Percentiles rank a stretch among this genome's conserved stretches.
Evolutionary conservation across 2,888 invertebrate species (phyloP).

Genomic region (Alloplasta piceator): DNA sequence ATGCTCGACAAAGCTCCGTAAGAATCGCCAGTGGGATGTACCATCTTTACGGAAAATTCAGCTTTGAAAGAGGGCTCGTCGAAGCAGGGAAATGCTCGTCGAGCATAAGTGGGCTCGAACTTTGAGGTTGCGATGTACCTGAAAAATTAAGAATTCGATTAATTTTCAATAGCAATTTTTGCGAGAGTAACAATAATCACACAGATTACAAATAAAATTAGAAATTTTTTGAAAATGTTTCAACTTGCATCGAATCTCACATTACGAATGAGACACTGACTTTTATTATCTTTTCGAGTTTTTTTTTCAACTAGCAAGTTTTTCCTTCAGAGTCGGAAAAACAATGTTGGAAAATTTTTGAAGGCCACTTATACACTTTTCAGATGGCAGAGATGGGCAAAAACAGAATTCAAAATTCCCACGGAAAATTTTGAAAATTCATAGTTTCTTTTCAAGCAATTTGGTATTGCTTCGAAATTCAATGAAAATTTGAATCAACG

Average conservation of each 20-base stretch:
- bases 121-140: constrained; percentile 95
- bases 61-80: constrained; percentile 97
- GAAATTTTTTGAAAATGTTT: not conserved
- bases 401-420: no score
- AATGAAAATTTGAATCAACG: no score
- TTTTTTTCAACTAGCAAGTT: no score
- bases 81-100: constrained; percentile 97
- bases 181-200: constrained; percentile 22
- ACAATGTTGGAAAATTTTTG: no score
- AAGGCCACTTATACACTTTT: no score
- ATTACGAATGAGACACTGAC: not conserved
- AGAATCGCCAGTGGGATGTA: constrained; percentile 87
- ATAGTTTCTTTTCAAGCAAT: no score
- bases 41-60: constrained; percentile 90
- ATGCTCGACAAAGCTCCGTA: constrained; percentile 95
- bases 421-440: no score
- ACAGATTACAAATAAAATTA: not conserved
- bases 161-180: constrained; percentile 28
- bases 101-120: constrained; percentile 97
- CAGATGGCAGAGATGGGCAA: no score
- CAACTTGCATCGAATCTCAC: no score
- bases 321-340: no score
- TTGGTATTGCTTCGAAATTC: no score
- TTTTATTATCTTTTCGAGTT: no score
- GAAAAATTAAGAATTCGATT: constrained; percentile 75